A percentile compares a stretch with the other conserved stretches of the same genome.
phyloP scores from a whole-genome alignment of 2,888 invertebrate genomes.

The Zhuqinia jingwanae region DNA sequence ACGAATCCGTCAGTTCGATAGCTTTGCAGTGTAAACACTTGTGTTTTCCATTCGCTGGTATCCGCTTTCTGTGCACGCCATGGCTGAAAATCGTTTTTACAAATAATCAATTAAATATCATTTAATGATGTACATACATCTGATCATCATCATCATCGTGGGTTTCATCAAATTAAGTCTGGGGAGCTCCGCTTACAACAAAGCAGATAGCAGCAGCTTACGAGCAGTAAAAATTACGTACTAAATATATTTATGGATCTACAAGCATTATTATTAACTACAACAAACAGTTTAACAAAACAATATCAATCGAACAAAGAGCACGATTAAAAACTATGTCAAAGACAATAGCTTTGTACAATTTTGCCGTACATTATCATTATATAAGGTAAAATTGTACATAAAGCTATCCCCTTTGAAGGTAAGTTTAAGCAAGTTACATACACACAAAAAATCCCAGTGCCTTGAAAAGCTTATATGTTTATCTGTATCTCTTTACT shows the following conservation, averaged over 20 bases:
- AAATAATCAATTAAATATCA: background rate
- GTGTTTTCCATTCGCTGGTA: background rate
- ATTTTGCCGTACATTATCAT: no score
- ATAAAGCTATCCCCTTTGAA: no score
- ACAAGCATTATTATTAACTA: no score
- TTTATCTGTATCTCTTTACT: no score
- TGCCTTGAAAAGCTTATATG: no score
- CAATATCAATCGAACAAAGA: background rate
- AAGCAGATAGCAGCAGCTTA: background rate
- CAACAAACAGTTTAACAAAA: background rate
- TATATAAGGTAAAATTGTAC: no score
- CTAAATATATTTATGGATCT: no score
- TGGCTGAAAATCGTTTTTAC: background rate
- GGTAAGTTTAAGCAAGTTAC: no score
- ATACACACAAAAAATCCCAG: no score
- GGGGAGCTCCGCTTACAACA: slow-evolving; percentile 35
- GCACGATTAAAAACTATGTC: no score
- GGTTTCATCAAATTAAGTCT: slow-evolving; percentile 2
- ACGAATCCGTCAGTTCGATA: background rate
- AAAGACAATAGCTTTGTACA: no score
- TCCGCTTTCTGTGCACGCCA: slow-evolving; percentile 63
- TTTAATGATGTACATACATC: background rate
- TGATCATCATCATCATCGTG: slow-evolving; percentile 65
- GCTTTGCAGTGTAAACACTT: background rate
- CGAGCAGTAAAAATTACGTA: no score